These are phyloP conservation scores for Latrodectus geometricus DNA, from an alignment of 1,140 invertebrate genomes.

Conservation along the genomic window DNA sequence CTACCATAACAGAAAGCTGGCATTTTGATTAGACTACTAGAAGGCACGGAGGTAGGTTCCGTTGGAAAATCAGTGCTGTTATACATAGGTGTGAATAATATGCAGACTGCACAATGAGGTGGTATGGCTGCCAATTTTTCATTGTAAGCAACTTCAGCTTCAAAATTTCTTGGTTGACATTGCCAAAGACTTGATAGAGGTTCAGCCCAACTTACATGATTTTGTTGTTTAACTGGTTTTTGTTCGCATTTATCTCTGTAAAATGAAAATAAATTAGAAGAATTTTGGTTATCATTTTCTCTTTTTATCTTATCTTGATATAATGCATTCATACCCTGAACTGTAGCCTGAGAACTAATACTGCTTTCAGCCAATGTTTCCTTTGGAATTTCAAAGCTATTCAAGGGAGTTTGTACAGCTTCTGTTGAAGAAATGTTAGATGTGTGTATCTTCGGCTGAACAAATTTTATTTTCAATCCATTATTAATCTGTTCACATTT, in stretches of 20 bases:
- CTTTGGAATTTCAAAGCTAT: too few relatives aligned
- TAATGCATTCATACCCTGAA: too few relatives aligned
- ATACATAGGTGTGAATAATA: slow-evolving; percentile 67
- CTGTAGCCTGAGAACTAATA: too few relatives aligned
- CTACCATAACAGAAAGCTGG: slow-evolving; percentile 40
- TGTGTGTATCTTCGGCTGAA: neutral
- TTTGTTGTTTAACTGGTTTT: neutral
- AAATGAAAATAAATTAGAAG: too few relatives aligned
- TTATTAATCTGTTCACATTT: slow-evolving; percentile 39
- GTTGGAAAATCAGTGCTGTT: slow-evolving; percentile 62
- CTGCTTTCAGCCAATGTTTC: too few relatives aligned
- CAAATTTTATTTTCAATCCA: slow-evolving; percentile 42
- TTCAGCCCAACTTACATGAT: slow-evolving; percentile 65
- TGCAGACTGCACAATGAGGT: slow-evolving; percentile 70
- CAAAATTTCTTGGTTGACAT: slow-evolving; percentile 65
- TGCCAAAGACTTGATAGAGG: slow-evolving; percentile 68
- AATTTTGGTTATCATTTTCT: too few relatives aligned
- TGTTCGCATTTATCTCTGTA: neutral
- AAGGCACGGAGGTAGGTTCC: slow-evolving; percentile 37
- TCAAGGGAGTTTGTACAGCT: too few relatives aligned
- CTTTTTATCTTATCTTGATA: too few relatives aligned
- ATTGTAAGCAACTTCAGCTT: slow-evolving; percentile 68
- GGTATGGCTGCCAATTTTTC: slow-evolving; percentile 63
- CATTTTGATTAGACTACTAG: slow-evolving; percentile 35
- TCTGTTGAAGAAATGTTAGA: too few relatives aligned